Conservation (phyloP, 2,888 invertebrate genomes). For the Drosophila aldrichi region DNA sequence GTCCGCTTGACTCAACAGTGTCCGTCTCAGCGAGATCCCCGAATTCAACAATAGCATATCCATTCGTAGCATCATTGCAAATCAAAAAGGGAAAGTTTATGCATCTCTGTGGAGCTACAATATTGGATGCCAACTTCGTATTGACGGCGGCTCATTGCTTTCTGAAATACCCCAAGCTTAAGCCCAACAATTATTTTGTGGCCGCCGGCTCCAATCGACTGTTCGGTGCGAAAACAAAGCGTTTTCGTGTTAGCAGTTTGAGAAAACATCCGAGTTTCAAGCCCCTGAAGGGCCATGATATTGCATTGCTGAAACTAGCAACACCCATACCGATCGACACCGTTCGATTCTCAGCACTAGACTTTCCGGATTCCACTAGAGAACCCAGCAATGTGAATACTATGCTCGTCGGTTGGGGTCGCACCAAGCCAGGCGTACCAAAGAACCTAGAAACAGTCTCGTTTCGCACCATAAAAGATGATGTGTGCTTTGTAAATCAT, state of each 20-base stretch:
- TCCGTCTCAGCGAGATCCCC: too few relatives aligned
- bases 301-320: slow-evolving; percentile 72
- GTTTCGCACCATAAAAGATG: slow-evolving; percentile 72
- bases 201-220: slow-evolving; percentile 61
- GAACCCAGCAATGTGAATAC: slow-evolving; percentile 11
- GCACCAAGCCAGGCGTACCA: slow-evolving; percentile 30
- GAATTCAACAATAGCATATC: neutral
- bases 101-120: slow-evolving; percentile 82
- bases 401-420: slow-evolving; percentile 82
- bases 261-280: slow-evolving; percentile 68
- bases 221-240: slow-evolving; percentile 35
- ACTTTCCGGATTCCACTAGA: slow-evolving; percentile 28
- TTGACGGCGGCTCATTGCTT: slow-evolving; percentile 83
- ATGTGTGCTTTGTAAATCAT: slow-evolving; percentile 49
- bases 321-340: slow-evolving; percentile 66
- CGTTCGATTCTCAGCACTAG: slow-evolving; percentile 40
- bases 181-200: slow-evolving; percentile 48
- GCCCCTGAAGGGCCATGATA: slow-evolving; percentile 74
- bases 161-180: slow-evolving; percentile 11
- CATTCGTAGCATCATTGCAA: slow-evolving; percentile 69
- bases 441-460: slow-evolving; percentile 65
- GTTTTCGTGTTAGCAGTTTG: slow-evolving; percentile 59
- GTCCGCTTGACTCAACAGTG: too few relatives aligned
- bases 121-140: slow-evolving; percentile 73
- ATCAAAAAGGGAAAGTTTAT: slow-evolving; percentile 37